A percentile compares a stretch with the other conserved stretches of the same genome.
These are phyloP conservation scores for Conchocele bisecta DNA, from an alignment of 2,888 invertebrate species.

Conservation along the genomic window DNA sequence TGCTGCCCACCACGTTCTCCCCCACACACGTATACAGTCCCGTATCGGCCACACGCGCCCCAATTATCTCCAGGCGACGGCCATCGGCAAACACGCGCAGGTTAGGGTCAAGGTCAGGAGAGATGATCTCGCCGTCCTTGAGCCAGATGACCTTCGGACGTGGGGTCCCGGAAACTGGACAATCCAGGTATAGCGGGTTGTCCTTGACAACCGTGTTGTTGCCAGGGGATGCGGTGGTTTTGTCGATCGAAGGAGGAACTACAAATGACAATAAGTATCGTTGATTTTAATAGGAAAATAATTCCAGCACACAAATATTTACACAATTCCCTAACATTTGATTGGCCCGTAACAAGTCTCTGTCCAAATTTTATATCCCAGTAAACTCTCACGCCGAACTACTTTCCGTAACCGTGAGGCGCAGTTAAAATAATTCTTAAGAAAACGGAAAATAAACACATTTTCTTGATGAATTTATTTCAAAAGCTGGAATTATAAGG, in stretches of 20 bases:
- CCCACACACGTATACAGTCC: constrained; percentile 81
- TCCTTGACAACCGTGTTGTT: constrained; percentile 69
- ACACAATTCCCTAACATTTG: no score
- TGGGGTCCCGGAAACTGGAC: constrained; percentile 79
- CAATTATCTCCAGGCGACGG: constrained; percentile 72
- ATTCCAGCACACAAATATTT: no score
- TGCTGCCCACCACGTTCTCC: constrained; percentile 78
- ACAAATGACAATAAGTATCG: no score
- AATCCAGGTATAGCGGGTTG: constrained; percentile 70
- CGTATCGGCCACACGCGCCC: constrained; percentile 70
- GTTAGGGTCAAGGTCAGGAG: constrained; percentile 66
- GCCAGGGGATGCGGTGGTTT: constrained; percentile 57
- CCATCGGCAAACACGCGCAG: constrained; percentile 69
- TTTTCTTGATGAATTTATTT: no score
- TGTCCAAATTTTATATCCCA: no score
- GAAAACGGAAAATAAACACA: no score
- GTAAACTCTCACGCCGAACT: no score
- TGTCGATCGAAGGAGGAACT: constrained; percentile 77
- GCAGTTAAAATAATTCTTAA: no score
- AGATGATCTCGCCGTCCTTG: constrained; percentile 79
- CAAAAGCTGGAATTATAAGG: no score
- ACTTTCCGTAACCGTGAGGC: no score
- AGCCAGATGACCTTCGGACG: constrained; percentile 83
- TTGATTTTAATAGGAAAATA: no score
- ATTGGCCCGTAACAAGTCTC: no score